phyloP scores from a whole-genome alignment of 2,797 vertebrate genomes.

The Remorina albescens region DNA sequence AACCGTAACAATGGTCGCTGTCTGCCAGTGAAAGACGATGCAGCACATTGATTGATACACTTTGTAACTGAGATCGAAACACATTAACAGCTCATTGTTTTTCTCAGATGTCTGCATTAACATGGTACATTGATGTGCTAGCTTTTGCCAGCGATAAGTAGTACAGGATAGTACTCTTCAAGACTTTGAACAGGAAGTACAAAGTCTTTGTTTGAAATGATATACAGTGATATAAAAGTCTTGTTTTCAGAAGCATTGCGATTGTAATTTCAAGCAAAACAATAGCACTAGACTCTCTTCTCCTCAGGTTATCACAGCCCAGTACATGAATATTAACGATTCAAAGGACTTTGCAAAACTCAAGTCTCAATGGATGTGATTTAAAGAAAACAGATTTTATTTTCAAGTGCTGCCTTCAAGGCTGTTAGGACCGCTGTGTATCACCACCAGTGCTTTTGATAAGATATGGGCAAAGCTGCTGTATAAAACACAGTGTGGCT shows the following conservation, averaged over 20 bases:
- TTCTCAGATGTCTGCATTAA: neutral
- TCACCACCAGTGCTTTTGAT: neutral
- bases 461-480: constrained; percentile 2
- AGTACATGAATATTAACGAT: neutral
- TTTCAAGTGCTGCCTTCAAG: neutral
- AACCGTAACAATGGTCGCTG: neutral
- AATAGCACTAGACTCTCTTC: neutral
- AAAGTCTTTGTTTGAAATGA: too few species aligned
- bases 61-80: too few species aligned
- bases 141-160: too few species aligned
- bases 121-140: neutral
- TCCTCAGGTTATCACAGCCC: neutral
- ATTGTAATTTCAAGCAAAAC: neutral
- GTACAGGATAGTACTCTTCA: too few species aligned
- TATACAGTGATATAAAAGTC: too few species aligned
- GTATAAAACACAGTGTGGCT: neutral
- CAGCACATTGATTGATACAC: too few species aligned
- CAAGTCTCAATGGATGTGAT: neutral
- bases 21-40: too few species aligned
- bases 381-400: neutral
- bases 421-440: neutral
- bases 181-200: too few species aligned
- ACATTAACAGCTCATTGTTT: neutral
- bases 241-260: too few species aligned
- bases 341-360: neutral